Base-by-base conservation (phyloP, 2,888 invertebrate genomes). In the Mesorhabditis spiculigera region DNA sequence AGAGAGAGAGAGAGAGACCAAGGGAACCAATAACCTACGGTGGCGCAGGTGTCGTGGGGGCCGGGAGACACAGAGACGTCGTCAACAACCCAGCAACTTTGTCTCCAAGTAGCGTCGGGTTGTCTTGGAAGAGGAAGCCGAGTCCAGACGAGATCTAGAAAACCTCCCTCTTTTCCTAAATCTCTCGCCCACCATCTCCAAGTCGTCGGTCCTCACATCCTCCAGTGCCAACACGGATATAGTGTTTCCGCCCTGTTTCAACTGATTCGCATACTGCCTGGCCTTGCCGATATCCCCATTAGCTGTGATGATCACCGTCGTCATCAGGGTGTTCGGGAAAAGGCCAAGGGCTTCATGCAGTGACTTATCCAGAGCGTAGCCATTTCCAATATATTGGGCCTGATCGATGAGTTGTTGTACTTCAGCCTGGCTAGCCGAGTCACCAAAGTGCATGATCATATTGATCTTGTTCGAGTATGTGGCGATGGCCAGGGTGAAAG, bases 401-500 rank as follows among this genome's bases (percentile, higher is more conserved):
- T 50, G 58, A 50, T 50, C 58, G 58, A 50, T n/a, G 58, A 50
- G n/a, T 50, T 50, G 58, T 50, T 50, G 58, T 2, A 50, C 58
- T n/a, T 50, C 58, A 3, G 58, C 8, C 10, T 2, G 3, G 8
- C n/a, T 50, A 50, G 58, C 8, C 10, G 58, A 13, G 58, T 50
- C 58, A 50, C 58, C 58, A 50, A 50, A 50, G n/a, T 50, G 58
- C 58, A 50, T 50, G 58, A 50, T 50, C 58, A 50, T n/a, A 50
- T 50, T 50, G 10, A 50, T 13, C 3, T 50, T 50, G n/a, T 50
- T 50, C 0, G 58, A 50, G n/a, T 13, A 50, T 13, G 58, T 50
- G 10, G 58, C 58, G 58, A 50, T 13, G n/a, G 58, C 58, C 10
- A 50, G 10, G 58, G 58, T 50, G 58, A 50, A 50, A 50, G n/a